Conservation (phyloP, 1,140 invertebrate species). For the Spodoptera frugiperda region DNA sequence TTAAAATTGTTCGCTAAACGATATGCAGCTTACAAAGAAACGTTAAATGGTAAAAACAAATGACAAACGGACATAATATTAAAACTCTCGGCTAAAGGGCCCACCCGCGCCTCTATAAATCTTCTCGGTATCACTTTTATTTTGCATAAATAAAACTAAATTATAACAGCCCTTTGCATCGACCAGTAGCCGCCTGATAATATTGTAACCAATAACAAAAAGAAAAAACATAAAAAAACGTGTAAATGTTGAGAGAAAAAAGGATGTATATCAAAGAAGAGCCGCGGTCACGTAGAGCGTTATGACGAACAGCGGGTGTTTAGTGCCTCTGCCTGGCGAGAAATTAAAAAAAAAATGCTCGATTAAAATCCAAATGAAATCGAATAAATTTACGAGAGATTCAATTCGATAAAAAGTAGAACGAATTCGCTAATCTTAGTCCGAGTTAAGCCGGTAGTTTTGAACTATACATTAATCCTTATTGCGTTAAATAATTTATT, state of each 20-base stretch:
- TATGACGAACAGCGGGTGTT: slow-evolving; percentile 79
- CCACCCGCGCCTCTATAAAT: slow-evolving; percentile 74
- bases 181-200: slow-evolving; percentile 81
- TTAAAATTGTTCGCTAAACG: not conserved
- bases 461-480: slow-evolving; percentile 45
- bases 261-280: slow-evolving; percentile 74
- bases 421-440: slow-evolving; percentile 56
- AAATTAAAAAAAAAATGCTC: slow-evolving; percentile 74
- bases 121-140: slow-evolving; percentile 73
- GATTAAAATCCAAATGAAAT: slow-evolving; percentile 65
- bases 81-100: slow-evolving; percentile 44
- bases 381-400: slow-evolving; percentile 57
- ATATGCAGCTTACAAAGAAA: not conserved
- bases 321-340: slow-evolving; percentile 59
- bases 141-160: slow-evolving; percentile 84
- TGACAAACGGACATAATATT: slow-evolving; percentile 46
- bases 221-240: slow-evolving; percentile 72
- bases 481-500: slow-evolving; percentile 48
- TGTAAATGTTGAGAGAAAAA: slow-evolving; percentile 77
- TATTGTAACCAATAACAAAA: slow-evolving; percentile 82
- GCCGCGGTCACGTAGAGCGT: slow-evolving; percentile 79
- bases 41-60: slow-evolving; percentile 30
- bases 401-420: slow-evolving; percentile 54
- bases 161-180: slow-evolving; percentile 78
- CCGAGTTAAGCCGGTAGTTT: slow-evolving; percentile 37